Base-by-base conservation (phyloP, 2,113 vertebrate genomes). In the Myiopsitta monachus region DNA sequence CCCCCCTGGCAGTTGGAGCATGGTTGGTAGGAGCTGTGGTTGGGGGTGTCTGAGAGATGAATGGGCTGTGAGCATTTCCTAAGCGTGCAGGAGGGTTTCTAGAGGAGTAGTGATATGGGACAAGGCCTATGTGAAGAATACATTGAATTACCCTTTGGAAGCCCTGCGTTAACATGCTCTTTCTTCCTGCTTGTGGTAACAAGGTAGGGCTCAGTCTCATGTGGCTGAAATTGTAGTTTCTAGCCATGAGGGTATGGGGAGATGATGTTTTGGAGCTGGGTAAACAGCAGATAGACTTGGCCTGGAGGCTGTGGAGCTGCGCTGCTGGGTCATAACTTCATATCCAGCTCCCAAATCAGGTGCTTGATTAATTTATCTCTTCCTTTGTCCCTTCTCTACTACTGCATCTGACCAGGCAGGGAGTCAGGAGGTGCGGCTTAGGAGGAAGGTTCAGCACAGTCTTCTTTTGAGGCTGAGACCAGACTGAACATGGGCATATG, bases 391-490 rank as follows among this genome's bases (percentile, higher is more conserved):
- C 18, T 78, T 47, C 31, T 73, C n/a, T 92, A 44, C 75, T 46
- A 0, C 2, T 33, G 13, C 55, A 36, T 27, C 33, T 31, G 33
- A 9, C 5, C 49, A 1, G 4, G 13, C 24, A 1, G 14, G 7
- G 61, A 54, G 33, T 22, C 31, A 13, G 47, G 33, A 43, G 19
- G 28, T 14, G 59, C 3, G 1, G 28, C 33, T 13, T 24, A 51
- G 68, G 51, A 33, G 73, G 57, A 27, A 41, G 5, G 24, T n/a
- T 76, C 38, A 69, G 17, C 1, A 1, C 21, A 9, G 5, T 43
- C 21, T 6, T 57, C 39, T 83, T 43, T 14, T 0, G 3, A 68
- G 21, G 9, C 8, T 80, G 73, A 57, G 82, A 59, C 31, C 18
- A 70, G 14, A 36, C 23, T 5, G 11, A 74, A 12, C 14, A 2